Base-by-base conservation (phyloP, 2,797 vertebrate genomes). In the Siniperca undulata region DNA sequence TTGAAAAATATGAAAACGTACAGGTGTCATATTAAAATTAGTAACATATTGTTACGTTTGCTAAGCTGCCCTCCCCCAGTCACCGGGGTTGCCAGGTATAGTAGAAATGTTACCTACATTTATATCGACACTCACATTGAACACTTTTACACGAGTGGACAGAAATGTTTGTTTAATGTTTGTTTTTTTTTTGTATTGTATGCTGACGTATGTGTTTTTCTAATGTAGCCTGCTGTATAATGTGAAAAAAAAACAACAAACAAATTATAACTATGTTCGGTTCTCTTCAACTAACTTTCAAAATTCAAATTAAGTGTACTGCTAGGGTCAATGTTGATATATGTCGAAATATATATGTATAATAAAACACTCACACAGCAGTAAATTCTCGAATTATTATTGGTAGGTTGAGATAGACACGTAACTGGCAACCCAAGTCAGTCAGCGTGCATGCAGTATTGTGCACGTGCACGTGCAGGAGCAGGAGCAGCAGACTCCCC, bases 351-450 rank as follows among this genome's bases (percentile, higher is more conserved):
- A 46, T 30, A 34, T 4, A 10, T 4, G 6, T 34, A 30, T 27
- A 61, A 59, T 19, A 40, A 66, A 65, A 53, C 19, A 17, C 0
- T 11, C 19, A 16, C 6, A 44, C 20, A 22, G 4, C 61, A 53
- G 0, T 50, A 24, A 17, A 3, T 46, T 12, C 2, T 34, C 2
- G 4, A 40, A 10, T 20, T 34, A 2, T 46, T 17, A 42, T 22
- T 58, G 52, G 24, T 9, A 48, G 69, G 64, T 8, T 40, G 70
- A 50, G 30, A 53, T 59, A 68, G 48, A 22, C 42, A 42, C 79
- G 48, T 8, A 93, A 79, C 91, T 93, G 91, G 92, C 89, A 92
- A 91, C 90, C 88, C 80, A 0, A 30, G 30, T 60, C 55, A 61
- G 84, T 83, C 72, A 73, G 77, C 72, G 76, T 80, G 87, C 83